A percentile compares a stretch with the other conserved stretches of the same genome.
phyloP scores from a whole-genome alignment of 2,888 invertebrate genomes.

The Orchesellides sinensis region DNA sequence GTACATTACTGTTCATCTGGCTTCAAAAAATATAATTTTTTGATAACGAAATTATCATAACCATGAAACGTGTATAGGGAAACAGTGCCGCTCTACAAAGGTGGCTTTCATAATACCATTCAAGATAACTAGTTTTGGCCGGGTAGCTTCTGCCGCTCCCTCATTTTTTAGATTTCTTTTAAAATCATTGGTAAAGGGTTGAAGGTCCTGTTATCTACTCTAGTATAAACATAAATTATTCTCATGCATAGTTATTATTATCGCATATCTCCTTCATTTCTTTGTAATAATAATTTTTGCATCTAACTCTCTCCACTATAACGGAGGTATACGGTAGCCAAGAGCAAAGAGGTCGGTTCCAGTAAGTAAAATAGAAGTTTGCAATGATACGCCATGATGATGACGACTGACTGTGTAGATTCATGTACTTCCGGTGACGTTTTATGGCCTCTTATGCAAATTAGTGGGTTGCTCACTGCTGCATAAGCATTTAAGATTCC shows the following conservation, averaged over 20 bases:
- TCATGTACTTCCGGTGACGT: neutral
- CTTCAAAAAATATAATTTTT: no score
- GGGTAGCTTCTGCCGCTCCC: no score
- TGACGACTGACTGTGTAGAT: neutral
- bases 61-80: no score
- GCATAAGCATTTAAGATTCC: neutral
- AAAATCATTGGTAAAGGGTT: no score
- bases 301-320: neutral
- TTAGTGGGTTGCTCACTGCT: neutral
- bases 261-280: neutral
- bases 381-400: neutral
- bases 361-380: neutral
- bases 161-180: no score
- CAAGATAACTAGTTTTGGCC: no score
- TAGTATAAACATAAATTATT: no score
- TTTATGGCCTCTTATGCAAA: slow-evolving; percentile 26
- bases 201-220: no score
- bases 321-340: neutral
- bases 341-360: neutral
- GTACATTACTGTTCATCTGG: no score
- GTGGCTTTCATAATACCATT: no score
- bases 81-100: no score
- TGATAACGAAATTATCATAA: no score
- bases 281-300: slow-evolving; percentile 5
- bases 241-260: neutral